These are phyloP conservation scores for Chelmon rostratus DNA, from an alignment of 2,797 vertebrate genomes.

Conservation along the genomic window DNA sequence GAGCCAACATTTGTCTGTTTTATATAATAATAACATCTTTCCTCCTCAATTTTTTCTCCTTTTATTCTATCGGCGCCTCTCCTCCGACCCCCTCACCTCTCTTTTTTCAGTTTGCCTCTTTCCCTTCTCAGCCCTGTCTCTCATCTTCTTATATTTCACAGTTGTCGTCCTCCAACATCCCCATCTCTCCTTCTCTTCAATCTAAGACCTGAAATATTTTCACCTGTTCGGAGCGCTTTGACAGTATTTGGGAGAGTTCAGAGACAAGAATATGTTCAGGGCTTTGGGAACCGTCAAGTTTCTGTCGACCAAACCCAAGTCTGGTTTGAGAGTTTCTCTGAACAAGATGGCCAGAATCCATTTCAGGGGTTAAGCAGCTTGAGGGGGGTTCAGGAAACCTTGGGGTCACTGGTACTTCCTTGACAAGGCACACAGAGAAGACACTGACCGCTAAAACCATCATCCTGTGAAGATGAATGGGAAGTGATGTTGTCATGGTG, in stretches of 20 bases:
- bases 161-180: background rate
- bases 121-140: no score
- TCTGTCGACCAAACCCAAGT: background rate
- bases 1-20: no score
- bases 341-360: slow-evolving; percentile 13
- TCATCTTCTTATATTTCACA: no score
- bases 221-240: background rate
- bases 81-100: background rate
- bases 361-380: background rate
- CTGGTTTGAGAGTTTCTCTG: background rate
- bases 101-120: background rate
- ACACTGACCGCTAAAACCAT: slow-evolving; percentile 1
- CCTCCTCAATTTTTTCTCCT: background rate
- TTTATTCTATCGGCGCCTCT: background rate
- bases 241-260: background rate
- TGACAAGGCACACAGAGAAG: background rate
- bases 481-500: background rate
- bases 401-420: background rate
- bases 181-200: background rate
- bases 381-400: background rate
- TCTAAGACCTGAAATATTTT: background rate
- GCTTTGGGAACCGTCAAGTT: background rate
- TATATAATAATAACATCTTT: no score
- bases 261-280: background rate
- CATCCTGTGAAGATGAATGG: background rate